These are phyloP conservation scores for Bergia sp. DNA, from an alignment of 92 coral and sea anemone genomes.

Conservation along the genomic window DNA sequence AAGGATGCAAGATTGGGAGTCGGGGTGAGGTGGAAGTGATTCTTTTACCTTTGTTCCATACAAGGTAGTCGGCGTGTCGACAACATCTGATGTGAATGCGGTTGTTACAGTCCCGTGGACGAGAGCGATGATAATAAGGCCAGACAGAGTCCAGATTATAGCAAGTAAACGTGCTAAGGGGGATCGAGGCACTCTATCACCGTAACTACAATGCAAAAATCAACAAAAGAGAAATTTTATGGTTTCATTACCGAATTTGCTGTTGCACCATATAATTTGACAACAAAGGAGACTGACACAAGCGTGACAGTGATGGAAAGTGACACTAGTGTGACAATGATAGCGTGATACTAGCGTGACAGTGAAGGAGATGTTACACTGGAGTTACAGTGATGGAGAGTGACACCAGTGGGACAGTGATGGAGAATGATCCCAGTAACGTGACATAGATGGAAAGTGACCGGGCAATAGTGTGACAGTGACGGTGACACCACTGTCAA, in stretches of 20 bases:
- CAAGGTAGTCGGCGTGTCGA: not conserved
- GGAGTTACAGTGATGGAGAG: too few relatives aligned
- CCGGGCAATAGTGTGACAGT: too few relatives aligned
- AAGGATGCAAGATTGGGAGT: not conserved
- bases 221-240: not conserved
- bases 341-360: too few relatives aligned
- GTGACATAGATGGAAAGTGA: too few relatives aligned
- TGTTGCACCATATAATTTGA: too few relatives aligned
- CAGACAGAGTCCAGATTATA: not conserved
- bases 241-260: not conserved
- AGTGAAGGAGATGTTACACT: too few relatives aligned
- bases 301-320: too few relatives aligned
- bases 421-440: too few relatives aligned
- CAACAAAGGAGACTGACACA: too few relatives aligned
- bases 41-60: constrained; percentile 18
- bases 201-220: not conserved
- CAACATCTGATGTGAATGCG: not conserved
- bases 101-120: not conserved
- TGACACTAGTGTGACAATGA: too few relatives aligned
- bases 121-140: constrained; percentile 6
- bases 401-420: too few relatives aligned
- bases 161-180: not conserved
- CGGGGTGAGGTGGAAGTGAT: not conserved
- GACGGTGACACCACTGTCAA: too few relatives aligned
- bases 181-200: constrained; percentile 1